A percentile compares a stretch with the other conserved stretches of the same genome.
These are phyloP conservation scores for Piaya cayana DNA, from an alignment of 2,113 vertebrate species.

Conservation along the genomic window DNA sequence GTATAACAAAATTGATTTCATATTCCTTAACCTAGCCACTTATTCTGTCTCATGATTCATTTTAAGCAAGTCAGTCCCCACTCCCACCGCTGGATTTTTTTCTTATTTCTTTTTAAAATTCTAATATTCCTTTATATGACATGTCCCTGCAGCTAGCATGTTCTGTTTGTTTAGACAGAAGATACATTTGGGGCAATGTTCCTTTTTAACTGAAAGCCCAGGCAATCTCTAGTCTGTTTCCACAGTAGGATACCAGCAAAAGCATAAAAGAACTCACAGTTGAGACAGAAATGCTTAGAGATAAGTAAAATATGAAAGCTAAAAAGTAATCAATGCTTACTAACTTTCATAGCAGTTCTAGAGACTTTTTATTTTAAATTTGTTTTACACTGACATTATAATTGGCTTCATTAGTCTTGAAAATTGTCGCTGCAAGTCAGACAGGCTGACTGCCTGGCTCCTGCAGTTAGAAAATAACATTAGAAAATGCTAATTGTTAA, in stretches of 20 bases:
- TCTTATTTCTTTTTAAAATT: not conserved
- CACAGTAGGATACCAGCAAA: not conserved
- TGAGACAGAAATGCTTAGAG: not conserved
- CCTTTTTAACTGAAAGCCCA: not conserved
- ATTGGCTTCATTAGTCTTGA: conserved; percentile 70
- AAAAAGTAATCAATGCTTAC: conserved; percentile 63
- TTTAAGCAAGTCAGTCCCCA: not conserved
- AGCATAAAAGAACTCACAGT: not conserved
- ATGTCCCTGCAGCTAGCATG: not conserved
- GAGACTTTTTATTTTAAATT: conserved; percentile 53
- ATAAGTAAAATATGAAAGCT: conserved; percentile 16
- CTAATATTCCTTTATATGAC: not conserved
- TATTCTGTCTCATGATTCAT: not conserved
- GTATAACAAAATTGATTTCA: not conserved
- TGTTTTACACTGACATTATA: conserved; percentile 60
- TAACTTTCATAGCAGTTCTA: conserved; percentile 58
- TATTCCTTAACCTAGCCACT: not conserved
- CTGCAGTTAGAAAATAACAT: conserved; percentile 67
- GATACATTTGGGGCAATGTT: not conserved
- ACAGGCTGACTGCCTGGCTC: conserved; percentile 70
- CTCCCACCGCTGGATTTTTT: not conserved
- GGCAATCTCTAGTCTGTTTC: not conserved
- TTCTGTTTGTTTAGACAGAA: not conserved
- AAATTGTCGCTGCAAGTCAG: conserved; percentile 73
- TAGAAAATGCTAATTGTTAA: conserved; percentile 74